Conservation (phyloP, 2,797 vertebrate species). For the Nyctibius grandis region DNA sequence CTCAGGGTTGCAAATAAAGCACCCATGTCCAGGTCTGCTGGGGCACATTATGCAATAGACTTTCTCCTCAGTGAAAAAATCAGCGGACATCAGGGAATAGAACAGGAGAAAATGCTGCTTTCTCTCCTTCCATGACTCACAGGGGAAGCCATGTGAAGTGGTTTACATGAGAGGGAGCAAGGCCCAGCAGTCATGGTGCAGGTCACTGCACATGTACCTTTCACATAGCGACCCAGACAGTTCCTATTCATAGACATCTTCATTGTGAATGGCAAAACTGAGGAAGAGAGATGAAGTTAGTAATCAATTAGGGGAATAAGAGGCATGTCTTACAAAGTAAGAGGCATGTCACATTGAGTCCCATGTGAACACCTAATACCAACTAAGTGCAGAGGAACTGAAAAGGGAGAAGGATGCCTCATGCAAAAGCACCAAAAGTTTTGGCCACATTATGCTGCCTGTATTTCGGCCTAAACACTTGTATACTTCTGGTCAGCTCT, state of each 20-base stretch:
- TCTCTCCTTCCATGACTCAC: not conserved
- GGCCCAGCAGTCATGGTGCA: not conserved
- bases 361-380: not conserved
- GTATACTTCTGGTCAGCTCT: not conserved
- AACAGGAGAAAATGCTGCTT: not conserved
- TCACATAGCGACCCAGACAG: not conserved
- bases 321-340: not conserved
- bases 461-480: not conserved
- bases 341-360: not conserved
- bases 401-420: not conserved
- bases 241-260: not conserved
- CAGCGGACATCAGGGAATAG: not conserved
- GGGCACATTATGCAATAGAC: not conserved
- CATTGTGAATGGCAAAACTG: not conserved
- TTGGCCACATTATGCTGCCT: not conserved
- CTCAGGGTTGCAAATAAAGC: not conserved
- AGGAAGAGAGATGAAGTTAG: not conserved
- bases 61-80: not conserved
- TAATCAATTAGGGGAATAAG: not conserved
- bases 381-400: not conserved
- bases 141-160: not conserved
- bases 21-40: not conserved
- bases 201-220: not conserved
- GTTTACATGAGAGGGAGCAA: not conserved
- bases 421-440: not conserved